Percentiles rank a stretch among this genome's conserved stretches.
Conservation (phyloP, 2,113 vertebrate genomes). For the Solea solea region DNA sequence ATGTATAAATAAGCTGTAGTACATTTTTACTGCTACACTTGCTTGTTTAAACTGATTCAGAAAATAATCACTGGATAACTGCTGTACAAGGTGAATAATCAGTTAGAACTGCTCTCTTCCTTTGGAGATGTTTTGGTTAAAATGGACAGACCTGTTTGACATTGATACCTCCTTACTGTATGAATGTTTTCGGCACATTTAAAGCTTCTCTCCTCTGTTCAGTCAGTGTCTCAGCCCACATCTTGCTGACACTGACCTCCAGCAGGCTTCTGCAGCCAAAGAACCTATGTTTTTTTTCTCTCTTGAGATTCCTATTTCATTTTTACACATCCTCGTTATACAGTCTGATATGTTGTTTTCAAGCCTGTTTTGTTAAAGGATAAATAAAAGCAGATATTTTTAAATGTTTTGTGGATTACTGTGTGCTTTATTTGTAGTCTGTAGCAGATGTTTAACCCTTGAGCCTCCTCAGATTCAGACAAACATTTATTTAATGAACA, state of each 20-base stretch:
- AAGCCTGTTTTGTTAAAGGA: constrained; percentile 61
- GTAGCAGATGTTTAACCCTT: too few species aligned
- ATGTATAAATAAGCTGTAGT: constrained; percentile 41
- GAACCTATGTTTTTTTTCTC: constrained; percentile 79
- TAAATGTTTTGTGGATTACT: neutral
- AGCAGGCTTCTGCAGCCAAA: constrained; percentile 90
- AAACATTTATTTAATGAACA: too few species aligned
- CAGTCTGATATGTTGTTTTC: constrained; percentile 52
- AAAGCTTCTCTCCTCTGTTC: constrained; percentile 76
- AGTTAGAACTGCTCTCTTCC: constrained; percentile 27
- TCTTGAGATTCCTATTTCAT: constrained; percentile 52
- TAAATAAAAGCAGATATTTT: constrained; percentile 73
- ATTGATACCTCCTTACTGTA: constrained; percentile 87
- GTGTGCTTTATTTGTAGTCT: neutral
- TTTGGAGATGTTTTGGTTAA: constrained; percentile 49
- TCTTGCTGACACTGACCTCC: constrained; percentile 75
- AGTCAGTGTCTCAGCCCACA: constrained; percentile 82
- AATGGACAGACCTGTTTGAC: constrained; percentile 69
- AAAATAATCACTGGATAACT: constrained; percentile 64
- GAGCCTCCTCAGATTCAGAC: too few species aligned
- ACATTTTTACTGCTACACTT: constrained; percentile 19
- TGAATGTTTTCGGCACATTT: constrained; percentile 59
- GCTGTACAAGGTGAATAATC: constrained; percentile 54
- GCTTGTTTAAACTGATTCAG: constrained; percentile 42
- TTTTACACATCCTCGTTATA: constrained; percentile 62